Evolutionary conservation across 2,113 vertebrate genomes (phyloP), one percentile per base, ranked within the genome.

Genomic region (Eudorcas thomsonii): DNA sequence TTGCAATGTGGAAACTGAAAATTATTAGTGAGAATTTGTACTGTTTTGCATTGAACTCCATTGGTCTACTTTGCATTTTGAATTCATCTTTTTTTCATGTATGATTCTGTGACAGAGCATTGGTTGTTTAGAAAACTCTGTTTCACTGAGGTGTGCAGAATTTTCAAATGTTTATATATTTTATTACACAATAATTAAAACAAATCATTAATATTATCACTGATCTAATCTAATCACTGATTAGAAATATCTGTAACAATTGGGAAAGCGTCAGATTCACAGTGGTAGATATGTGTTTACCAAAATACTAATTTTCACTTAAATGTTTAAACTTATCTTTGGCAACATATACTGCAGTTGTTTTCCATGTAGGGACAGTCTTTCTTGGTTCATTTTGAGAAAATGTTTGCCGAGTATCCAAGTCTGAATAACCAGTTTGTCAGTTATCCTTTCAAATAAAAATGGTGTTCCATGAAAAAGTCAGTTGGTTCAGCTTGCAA

Each of bases 281-380:
- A 1, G 52, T 60, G 10, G 7, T 5, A 2, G 30, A 89, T 67
- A 39, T 48, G 45, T 39, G 30, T 55, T 95, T 95, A 55, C 21
- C 33, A 88, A 67, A 97, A 95, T 96, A 78, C 43, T 87, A 57
- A 78, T 54, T 92, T 94, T 90, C 5, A 0, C 62, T 95, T 54
- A 8, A 43, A 92, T 45, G 50, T 33, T 71, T 64, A 93, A 84
- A 83, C 82, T 96, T 95, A 59, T 91, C 7, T 89, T 30, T 91
- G 86, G 33, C 30, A 82, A 71, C 14, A 90, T 78, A 88, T 36
- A 19, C n/a, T 59, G 60, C 28, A 36, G 43, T 92, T 55, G 7
- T 85, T 88, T 96, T 54, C 26, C 12, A n/a, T 55, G 15, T 81
- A 45, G 26, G 78, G 11, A 82, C 7, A 30, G 48, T 7, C 25